Evolutionary conservation across 2,797 vertebrate species (phyloP).

Genomic region (Morus bassanus): DNA sequence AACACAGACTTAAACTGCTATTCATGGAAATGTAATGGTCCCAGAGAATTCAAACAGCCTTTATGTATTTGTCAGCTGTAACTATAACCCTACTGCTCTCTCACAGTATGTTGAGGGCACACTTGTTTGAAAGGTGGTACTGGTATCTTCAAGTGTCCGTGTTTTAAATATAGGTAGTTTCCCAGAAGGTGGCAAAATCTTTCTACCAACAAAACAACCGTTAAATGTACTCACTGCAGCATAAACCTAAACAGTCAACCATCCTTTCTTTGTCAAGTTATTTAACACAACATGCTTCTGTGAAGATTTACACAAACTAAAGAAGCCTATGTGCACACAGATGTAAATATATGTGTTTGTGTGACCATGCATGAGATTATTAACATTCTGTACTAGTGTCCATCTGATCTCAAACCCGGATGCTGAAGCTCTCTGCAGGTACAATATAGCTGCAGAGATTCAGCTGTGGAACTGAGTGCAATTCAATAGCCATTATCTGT

Average conservation of each 20-base stretch:
- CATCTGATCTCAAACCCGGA: background rate
- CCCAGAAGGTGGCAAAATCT: background rate
- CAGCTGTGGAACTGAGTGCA: background rate
- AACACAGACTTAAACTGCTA: background rate
- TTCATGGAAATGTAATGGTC: background rate
- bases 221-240: background rate
- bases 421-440: background rate
- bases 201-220: background rate
- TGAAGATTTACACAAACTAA: background rate
- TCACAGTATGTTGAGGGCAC: rapidly evolving
- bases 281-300: background rate
- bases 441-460: background rate
- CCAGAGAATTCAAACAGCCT: background rate
- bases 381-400: background rate
- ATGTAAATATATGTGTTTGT: background rate
- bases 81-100: background rate
- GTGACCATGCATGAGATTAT: rapidly evolving
- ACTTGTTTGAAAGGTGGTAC: background rate
- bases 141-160: background rate
- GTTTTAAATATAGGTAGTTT: background rate
- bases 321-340: background rate
- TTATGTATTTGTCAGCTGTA: background rate
- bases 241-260: background rate
- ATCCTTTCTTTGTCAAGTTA: background rate
- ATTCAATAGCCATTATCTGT: background rate